Evolutionary conservation across 1,140 invertebrate genomes (phyloP).

Genomic region (Drosophila nigromelanica): DNA sequence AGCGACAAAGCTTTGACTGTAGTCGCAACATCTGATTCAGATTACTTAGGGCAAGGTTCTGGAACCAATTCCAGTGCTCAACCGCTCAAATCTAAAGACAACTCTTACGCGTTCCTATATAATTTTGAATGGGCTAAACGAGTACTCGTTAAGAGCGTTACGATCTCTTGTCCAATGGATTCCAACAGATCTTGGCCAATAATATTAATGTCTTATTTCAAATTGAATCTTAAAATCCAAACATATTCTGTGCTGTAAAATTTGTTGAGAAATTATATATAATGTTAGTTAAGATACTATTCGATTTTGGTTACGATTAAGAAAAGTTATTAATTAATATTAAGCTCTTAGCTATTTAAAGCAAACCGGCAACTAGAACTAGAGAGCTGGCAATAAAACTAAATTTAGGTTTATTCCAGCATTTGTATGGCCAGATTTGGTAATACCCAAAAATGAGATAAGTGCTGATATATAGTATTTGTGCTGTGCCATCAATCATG

Average conservation of each 20-base stretch:
- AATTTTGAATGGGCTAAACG: slow-evolving; percentile 8
- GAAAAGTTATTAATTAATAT: too few species aligned
- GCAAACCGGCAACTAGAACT: neutral
- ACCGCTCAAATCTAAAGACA: slow-evolving; percentile 25
- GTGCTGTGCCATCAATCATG: slow-evolving; percentile 23
- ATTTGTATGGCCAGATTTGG: slow-evolving; percentile 22
- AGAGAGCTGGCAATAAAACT: neutral
- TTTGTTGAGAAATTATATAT: too few species aligned
- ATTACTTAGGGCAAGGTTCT: slow-evolving; percentile 40
- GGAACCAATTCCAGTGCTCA: slow-evolving; percentile 41
- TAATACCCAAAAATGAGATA: slow-evolving; percentile 8
- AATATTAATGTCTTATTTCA: neutral
- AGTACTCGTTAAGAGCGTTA: slow-evolving; percentile 9
- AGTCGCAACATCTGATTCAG: slow-evolving; percentile 1
- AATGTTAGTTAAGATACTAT: too few species aligned
- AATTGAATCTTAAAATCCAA: too few species aligned
- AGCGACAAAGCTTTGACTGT: slow-evolving; percentile 46
- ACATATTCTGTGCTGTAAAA: too few species aligned
- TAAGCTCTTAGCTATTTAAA: too few species aligned
- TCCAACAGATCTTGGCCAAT: neutral
- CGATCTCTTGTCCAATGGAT: neutral
- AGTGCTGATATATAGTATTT: neutral
- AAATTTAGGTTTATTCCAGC: neutral
- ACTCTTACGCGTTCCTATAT: neutral
- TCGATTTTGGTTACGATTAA: too few species aligned